Evolutionary conservation across 1,140 invertebrate species (phyloP), one percentile per base, ranked within the genome.

Genomic region (Choristoneura fumiferana): DNA sequence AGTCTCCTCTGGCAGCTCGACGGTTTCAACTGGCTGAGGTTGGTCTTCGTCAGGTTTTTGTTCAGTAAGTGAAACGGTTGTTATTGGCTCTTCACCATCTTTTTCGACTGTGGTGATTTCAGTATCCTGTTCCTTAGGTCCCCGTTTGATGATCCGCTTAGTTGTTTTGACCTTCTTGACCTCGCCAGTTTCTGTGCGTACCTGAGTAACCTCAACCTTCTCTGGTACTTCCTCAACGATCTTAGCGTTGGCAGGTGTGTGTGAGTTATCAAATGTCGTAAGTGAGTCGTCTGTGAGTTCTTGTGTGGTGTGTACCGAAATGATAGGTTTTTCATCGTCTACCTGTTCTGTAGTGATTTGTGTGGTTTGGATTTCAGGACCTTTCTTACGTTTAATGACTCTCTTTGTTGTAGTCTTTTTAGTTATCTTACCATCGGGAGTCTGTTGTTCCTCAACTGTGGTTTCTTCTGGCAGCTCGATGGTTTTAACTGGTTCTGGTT

Each of bases 371-470:
- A 69, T 60, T 57, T 69, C 65, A 8, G 39, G 39, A 0, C 60
- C 62, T 34, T 59, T 63, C 39, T 63, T 65, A 62, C 75, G 87
- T 57, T 78, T 89, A n/a, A 83, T 72, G 4, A 77, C 65, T 8
- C 74, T 73, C 64, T 82, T 87, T 14, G 76, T 82, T 5, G 75
- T 76, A 39, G 73, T 76, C 56, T 78, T 84, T 55, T 76, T 76
- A 37, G 78, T 77, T 13, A 59, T 76, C 66, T 68, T 54, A 62
- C 75, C 73, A 61, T 73, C 64, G 63, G 79, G 53, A 54, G 76
- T 71, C 49, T 66, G 54, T 61, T 67, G 68, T 64, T 81, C 75
- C 35, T 66, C 60, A 38, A 40, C 55, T 6, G 14, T 18, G 12
- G 40, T 18, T 58, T 58, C 58, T 39, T 63, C 65, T 36, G 60